Conservation (phyloP, 2,797 vertebrate genomes). For the Aulostomus chinensis region DNA sequence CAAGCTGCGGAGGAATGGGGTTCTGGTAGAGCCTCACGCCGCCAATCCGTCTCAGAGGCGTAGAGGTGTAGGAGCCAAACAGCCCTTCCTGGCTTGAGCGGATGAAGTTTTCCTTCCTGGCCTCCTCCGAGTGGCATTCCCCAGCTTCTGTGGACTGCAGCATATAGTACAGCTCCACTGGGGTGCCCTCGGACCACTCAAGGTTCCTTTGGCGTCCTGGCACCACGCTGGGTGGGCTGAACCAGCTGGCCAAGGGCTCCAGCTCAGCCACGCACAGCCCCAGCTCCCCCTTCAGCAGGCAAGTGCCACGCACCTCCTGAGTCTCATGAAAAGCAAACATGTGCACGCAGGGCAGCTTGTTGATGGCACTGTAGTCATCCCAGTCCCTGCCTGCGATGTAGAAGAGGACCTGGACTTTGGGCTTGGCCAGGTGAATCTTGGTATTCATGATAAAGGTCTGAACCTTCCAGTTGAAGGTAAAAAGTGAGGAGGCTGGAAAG, state of each 20-base stretch:
- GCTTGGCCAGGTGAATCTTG: conserved; percentile 79
- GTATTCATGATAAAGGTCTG: conserved; percentile 83
- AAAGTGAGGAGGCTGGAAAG: conserved; percentile 81
- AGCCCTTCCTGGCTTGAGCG: conserved; percentile 85
- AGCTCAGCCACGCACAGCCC: conserved; percentile 84
- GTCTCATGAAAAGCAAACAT: conserved; percentile 88
- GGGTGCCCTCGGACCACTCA: conserved; percentile 77
- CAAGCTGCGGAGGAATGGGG: conserved; percentile 79
- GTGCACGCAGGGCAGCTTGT: conserved; percentile 84
- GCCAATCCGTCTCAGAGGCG: conserved; percentile 87
- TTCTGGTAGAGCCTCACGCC: conserved; percentile 82
- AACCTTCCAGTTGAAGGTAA: conserved; percentile 87
- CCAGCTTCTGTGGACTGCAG: conserved; percentile 74
- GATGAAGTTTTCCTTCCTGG: conserved; percentile 83
- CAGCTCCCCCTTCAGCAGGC: conserved; percentile 80
- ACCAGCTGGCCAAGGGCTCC: conserved; percentile 83
- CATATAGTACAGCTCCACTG: conserved; percentile 85
- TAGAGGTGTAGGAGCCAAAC: conserved; percentile 75
- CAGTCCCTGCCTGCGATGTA: conserved; percentile 84
- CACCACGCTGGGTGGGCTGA: conserved; percentile 81
- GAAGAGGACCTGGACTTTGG: conserved; percentile 86
- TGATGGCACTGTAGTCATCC: conserved; percentile 84
- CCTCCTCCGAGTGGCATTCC: conserved; percentile 81
- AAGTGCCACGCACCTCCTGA: conserved; percentile 83
- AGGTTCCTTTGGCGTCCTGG: conserved; percentile 80